phyloP scores from a whole-genome alignment of 2,797 vertebrate genomes.

The Microhierax caerulescens region DNA sequence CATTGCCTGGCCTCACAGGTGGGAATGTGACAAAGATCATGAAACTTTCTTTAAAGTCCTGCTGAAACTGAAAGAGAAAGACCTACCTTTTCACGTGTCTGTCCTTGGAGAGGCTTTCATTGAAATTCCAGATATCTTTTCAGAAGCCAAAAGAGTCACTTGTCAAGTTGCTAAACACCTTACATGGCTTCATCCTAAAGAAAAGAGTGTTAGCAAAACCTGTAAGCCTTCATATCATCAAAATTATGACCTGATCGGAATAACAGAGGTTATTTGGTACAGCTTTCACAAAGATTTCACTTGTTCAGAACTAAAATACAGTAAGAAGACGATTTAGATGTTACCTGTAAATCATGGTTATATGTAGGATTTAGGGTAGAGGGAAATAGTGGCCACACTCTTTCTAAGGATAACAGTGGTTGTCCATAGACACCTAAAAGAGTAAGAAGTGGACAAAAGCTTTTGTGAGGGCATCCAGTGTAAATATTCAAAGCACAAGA shows the following conservation, averaged over 20 bases:
- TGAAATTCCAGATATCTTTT: conserved; percentile 87
- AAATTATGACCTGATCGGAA: neutral
- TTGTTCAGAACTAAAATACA: neutral
- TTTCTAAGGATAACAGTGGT: neutral
- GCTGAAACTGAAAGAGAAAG: conserved; percentile 83
- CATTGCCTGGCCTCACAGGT: conserved; percentile 88
- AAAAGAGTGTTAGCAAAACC: neutral
- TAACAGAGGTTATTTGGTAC: neutral
- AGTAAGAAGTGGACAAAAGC: neutral
- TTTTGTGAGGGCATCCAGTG: neutral
- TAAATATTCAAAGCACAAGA: neutral
- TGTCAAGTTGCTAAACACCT: neutral
- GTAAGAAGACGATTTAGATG: neutral
- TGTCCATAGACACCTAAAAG: neutral
- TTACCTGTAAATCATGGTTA: neutral
- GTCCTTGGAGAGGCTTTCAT: conserved; percentile 92
- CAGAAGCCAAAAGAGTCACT: neutral
- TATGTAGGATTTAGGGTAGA: neutral
- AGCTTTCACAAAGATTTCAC: neutral
- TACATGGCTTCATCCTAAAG: neutral
- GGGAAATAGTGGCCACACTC: neutral
- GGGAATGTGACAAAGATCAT: conserved; percentile 95
- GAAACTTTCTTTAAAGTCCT: conserved; percentile 92
- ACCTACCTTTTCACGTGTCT: conserved; percentile 83
- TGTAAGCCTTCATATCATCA: neutral